Percentiles rank a stretch among this genome's conserved stretches.
These are phyloP conservation scores for Schrankia costaestrigalis DNA, from an alignment of 2,888 invertebrate genomes.

Conservation along the genomic window DNA sequence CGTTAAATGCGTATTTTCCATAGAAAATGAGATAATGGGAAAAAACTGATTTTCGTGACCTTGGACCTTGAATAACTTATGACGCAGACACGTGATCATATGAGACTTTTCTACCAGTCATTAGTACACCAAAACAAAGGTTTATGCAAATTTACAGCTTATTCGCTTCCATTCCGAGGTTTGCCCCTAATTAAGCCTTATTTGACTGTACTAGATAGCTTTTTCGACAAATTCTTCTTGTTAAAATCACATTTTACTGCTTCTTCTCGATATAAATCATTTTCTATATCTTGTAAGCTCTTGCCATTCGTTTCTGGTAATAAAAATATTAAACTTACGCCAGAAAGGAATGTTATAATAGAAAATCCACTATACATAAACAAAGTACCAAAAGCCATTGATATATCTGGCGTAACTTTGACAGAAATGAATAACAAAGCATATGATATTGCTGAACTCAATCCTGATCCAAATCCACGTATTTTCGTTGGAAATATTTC, in stretches of 20 bases:
- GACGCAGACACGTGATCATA: too few relatives aligned
- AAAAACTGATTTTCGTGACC: too few relatives aligned
- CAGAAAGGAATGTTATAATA: slow-evolving; percentile 29
- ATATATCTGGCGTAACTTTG: slow-evolving; percentile 42
- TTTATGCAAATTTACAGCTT: too few relatives aligned
- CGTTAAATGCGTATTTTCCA: too few relatives aligned
- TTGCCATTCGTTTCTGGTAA: slow-evolving; percentile 70
- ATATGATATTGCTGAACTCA: slow-evolving; percentile 41
- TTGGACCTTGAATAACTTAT: too few relatives aligned
- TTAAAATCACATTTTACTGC: neutral
- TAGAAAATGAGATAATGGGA: too few relatives aligned
- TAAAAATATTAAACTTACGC: slow-evolving; percentile 36
- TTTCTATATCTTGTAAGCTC: slow-evolving; percentile 85
- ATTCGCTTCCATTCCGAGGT: too few relatives aligned
- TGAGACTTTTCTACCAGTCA: too few relatives aligned
- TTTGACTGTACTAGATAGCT: too few relatives aligned
- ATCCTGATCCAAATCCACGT: slow-evolving; percentile 49
- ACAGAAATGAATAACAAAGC: slow-evolving; percentile 44
- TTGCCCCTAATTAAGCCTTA: too few relatives aligned
- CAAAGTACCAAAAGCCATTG: slow-evolving; percentile 34
- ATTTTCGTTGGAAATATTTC: slow-evolving; percentile 50
- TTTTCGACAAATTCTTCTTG: too few relatives aligned
- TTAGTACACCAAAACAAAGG: too few relatives aligned
- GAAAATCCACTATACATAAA: slow-evolving; percentile 42
- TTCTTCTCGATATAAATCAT: slow-evolving; percentile 35